Conservation (phyloP, 2,113 vertebrate genomes). For the Genyomyrus donnyi region DNA sequence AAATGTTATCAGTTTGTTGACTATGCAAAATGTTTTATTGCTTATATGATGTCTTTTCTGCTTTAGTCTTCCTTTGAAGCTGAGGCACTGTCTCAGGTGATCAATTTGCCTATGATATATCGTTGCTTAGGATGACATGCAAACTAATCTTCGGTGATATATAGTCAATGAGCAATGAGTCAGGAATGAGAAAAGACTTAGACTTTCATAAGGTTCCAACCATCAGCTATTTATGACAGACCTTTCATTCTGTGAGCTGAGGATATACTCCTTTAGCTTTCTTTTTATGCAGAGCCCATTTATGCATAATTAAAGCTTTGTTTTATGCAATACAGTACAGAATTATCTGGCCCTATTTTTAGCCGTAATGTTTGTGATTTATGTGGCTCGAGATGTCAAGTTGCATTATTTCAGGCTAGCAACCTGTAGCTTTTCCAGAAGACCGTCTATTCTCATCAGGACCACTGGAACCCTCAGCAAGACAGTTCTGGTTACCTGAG, state of each 20-base stretch:
- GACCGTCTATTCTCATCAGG: not conserved
- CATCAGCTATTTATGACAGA: not conserved
- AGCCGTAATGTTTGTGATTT: not conserved
- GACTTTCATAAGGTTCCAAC: not conserved
- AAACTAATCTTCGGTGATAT: not conserved
- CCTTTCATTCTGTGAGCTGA: not conserved
- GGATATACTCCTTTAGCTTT: not conserved
- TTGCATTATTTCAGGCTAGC: not conserved
- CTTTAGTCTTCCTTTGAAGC: not conserved
- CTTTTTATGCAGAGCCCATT: not conserved
- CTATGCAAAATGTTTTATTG: not conserved
- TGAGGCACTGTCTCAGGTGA: not conserved
- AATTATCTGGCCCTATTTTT: conserved; percentile 1
- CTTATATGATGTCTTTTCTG: not conserved
- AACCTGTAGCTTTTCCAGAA: not conserved
- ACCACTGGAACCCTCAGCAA: not conserved
- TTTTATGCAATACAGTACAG: not conserved
- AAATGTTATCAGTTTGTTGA: not conserved
- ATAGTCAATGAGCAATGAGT: not conserved
- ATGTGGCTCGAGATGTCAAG: not conserved
- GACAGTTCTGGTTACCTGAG: not conserved
- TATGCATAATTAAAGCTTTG: conserved; percentile 7
- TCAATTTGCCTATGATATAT: not conserved
- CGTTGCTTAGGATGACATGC: not conserved
- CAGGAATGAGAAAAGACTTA: not conserved